Evolutionary conservation across 2,797 vertebrate species (phyloP).

Genomic region (Syndactyla subalaris): DNA sequence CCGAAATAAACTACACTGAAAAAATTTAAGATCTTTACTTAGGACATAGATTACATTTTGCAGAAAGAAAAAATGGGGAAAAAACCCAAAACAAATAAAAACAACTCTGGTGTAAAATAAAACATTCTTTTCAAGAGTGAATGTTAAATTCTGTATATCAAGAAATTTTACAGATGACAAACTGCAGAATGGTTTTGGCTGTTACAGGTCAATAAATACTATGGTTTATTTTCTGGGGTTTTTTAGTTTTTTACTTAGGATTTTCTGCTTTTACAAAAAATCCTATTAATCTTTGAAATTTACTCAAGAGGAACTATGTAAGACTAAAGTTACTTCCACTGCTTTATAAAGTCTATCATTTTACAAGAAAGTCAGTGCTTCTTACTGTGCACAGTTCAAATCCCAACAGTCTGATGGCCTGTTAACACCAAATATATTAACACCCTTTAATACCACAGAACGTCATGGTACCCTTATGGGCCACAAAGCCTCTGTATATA

Average conservation of each 20-base stretch:
- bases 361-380: conserved; percentile 55
- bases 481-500: conserved; percentile 68
- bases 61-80: not conserved
- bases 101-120: not conserved
- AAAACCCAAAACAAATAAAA: too few relatives aligned
- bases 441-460: conserved; percentile 73
- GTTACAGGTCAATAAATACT: not conserved
- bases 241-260: not conserved
- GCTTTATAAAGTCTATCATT: conserved; percentile 53
- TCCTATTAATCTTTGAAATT: not conserved
- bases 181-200: not conserved
- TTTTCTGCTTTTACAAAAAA: not conserved
- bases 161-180: not conserved
- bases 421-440: conserved; percentile 72
- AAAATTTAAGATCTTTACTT: not conserved
- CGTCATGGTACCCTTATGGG: conserved; percentile 77
- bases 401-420: conserved; percentile 63
- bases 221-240: not conserved
- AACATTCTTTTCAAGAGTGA: not conserved
- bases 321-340: not conserved
- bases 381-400: conserved; percentile 56
- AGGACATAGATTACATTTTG: not conserved
- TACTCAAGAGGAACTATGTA: not conserved
- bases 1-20: not conserved
- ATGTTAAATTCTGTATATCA: not conserved